phyloP scores from a whole-genome alignment of 2,888 invertebrate species.

The Standfussiana lucernea region DNA sequence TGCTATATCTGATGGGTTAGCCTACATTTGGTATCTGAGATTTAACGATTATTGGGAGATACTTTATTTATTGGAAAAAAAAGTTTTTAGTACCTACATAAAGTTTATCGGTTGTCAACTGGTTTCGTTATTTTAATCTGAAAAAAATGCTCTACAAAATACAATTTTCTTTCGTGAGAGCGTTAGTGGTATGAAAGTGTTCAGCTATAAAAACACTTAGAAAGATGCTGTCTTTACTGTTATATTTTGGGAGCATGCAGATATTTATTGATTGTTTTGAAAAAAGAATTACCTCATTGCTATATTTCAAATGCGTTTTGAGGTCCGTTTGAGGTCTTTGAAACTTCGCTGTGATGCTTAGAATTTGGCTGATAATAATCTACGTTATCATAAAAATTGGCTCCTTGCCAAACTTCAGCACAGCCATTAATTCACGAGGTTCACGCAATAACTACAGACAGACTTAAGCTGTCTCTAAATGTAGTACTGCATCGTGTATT shows the following conservation, averaged over 20 bases:
- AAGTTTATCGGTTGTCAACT: not conserved
- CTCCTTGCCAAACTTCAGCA: not conserved
- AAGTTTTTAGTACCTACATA: not conserved
- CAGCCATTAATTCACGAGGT: not conserved
- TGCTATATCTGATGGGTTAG: constrained; percentile 55
- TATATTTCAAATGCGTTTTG: not conserved
- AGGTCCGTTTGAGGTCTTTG: not conserved
- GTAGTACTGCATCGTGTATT: not conserved
- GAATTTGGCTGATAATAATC: not conserved
- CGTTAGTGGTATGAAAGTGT: not conserved
- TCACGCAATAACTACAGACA: not conserved
- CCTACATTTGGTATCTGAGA: no score
- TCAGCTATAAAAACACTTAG: not conserved
- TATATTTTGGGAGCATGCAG: not conserved
- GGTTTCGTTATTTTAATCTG: not conserved
- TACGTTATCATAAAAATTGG: not conserved
- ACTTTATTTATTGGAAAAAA: constrained; percentile 6
- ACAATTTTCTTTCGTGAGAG: not conserved
- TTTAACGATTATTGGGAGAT: no score
- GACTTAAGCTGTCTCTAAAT: not conserved
- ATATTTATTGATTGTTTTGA: not conserved
- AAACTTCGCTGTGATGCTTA: not conserved
- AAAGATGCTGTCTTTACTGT: not conserved
- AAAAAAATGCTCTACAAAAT: not conserved
- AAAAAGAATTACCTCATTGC: not conserved